phyloP scores from a whole-genome alignment of 2,113 vertebrate genomes.

The Thomomys bottae region DNA sequence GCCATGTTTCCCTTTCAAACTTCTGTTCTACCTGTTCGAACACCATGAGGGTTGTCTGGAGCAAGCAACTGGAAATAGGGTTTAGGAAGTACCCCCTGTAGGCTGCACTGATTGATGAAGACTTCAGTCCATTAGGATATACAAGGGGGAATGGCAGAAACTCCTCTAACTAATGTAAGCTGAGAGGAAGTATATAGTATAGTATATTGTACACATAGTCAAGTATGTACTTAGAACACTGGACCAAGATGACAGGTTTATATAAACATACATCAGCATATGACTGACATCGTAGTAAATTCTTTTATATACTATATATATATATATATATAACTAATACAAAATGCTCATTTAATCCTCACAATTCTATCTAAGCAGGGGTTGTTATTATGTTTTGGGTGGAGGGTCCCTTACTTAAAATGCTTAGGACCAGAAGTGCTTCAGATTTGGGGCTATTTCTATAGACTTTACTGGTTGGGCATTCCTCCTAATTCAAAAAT shows the following conservation, averaged over 20 bases:
- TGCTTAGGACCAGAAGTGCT: background rate
- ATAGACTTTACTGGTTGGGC: background rate
- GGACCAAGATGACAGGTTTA: background rate
- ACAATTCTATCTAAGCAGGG: background rate
- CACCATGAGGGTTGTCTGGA: background rate
- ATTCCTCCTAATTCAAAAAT: background rate
- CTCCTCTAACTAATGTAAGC: background rate
- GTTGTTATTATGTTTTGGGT: background rate
- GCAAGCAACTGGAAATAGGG: background rate
- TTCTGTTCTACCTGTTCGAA: background rate
- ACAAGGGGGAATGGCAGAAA: background rate
- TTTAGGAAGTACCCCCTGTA: background rate
- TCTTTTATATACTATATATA: background rate
- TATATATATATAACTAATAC: background rate
- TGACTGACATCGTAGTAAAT: background rate
- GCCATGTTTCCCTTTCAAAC: background rate
- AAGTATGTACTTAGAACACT: background rate
- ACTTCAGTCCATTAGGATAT: background rate
- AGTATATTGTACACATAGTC: background rate
- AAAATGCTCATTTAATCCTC: background rate
- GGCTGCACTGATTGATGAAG: background rate
- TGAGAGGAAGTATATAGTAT: background rate
- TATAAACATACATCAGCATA: background rate
- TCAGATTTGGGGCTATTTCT: background rate
- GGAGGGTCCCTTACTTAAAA: background rate